Base-by-base conservation (phyloP, 1,140 invertebrate species). In the Plectrocnemia conspersa region DNA sequence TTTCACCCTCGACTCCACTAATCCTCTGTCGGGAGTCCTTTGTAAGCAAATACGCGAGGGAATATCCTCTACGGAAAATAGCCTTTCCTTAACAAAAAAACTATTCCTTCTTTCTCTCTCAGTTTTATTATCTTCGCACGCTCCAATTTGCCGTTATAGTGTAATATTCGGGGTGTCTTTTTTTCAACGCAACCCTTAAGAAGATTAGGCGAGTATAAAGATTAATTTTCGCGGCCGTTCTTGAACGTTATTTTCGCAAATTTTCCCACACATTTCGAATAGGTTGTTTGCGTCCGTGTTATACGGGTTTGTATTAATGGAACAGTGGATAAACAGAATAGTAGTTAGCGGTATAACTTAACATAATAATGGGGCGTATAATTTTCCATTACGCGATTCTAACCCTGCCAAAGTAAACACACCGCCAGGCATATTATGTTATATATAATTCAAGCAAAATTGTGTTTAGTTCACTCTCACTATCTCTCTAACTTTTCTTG, bases 41-140 rank as follows among this genome's bases (percentile, higher is more conserved):
- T 50, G 47, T 50, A 50, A 50, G 47, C 47, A 50, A 50, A 50
- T 50, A 50, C 47, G 22, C 47, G 33, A 38, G 47, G 47, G 47
- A 50, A 38, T 47, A 44, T 35, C 32, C 16, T 16, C 35, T n/a
- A 33, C 47, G 21, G 6, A 50, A 50, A 50, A 38, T 38, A 38
- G 45, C 27, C 27, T 19, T 47, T 47, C n/a, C n/a, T n/a, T n/a
- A n/a, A n/a, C n/a, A n/a, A n/a, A n/a, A n/a, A n/a, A n/a, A n/a
- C n/a, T n/a, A n/a, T 24, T 19, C 15, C 45, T 27, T 15, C 22
- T 40, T 40, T 40, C 22, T 40, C 22, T 10, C 36, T 18, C 18
- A 6, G 16, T 6, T 29, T 29, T n/a, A 6, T 29, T 29, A 6
- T 29, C 27, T 29, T 29, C 27, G 27, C 6, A 29, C 27, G 36